phyloP scores from a whole-genome alignment of 2,113 vertebrate species.

The Microcebus murinus region DNA sequence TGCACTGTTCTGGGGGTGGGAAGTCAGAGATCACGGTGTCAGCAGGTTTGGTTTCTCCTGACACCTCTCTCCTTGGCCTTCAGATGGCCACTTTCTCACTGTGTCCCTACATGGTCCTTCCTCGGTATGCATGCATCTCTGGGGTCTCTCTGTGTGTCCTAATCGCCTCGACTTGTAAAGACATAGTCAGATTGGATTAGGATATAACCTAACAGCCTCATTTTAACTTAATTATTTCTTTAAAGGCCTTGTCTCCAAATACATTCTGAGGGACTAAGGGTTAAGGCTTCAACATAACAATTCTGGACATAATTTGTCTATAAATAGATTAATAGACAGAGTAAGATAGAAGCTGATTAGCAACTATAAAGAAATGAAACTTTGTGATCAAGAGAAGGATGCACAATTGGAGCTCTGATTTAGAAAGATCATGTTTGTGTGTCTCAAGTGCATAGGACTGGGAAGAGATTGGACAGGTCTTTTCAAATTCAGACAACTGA shows the following conservation, averaged over 20 bases:
- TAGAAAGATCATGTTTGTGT: not conserved
- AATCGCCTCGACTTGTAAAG: not conserved
- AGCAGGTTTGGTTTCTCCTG: not conserved
- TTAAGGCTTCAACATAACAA: not conserved
- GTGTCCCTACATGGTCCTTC: not conserved
- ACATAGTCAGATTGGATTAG: not conserved
- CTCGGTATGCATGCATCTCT: not conserved
- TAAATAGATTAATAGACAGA: not conserved
- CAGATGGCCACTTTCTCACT: not conserved
- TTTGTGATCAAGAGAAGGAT: not conserved
- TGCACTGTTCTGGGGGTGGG: not conserved
- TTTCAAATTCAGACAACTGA: not conserved
- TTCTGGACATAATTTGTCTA: not conserved
- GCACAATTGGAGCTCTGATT: not conserved
- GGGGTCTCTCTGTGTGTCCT: not conserved
- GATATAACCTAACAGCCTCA: not conserved
- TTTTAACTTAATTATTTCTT: not conserved
- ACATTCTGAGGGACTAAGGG: not conserved
- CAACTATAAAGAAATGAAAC: not conserved
- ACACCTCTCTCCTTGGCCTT: not conserved
- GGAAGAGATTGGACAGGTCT: not conserved
- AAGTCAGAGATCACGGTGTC: not conserved
- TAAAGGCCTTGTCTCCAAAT: not conserved
- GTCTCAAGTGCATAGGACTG: not conserved
- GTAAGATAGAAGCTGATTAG: not conserved